Percentiles rank a stretch among this genome's conserved stretches.
phyloP scores from a whole-genome alignment of 2,888 invertebrate genomes.

The Myopa tessellatipennis region DNA sequence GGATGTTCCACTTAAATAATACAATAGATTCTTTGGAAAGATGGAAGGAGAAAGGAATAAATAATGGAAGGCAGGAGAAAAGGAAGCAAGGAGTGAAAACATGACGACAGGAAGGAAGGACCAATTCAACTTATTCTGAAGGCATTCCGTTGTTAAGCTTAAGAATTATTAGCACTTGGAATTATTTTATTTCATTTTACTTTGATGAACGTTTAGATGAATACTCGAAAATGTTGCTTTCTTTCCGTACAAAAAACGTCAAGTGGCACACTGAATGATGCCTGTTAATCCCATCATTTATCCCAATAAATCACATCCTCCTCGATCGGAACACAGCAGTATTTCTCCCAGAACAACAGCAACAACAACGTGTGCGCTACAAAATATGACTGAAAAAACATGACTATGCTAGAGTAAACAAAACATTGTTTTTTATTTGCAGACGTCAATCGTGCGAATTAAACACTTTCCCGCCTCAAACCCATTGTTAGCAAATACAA shows the following conservation, averaged over 20 bases:
- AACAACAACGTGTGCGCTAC: not conserved
- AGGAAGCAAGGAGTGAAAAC: too few species aligned
- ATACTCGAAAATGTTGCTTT: not conserved
- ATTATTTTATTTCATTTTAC: not conserved
- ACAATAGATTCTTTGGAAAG: too few species aligned
- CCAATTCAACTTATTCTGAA: too few species aligned
- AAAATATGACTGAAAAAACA: not conserved
- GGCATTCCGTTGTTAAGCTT: too few species aligned
- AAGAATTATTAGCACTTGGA: too few species aligned
- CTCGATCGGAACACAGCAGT: not conserved
- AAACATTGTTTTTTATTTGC: constrained; percentile 29
- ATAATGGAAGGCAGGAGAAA: too few species aligned
- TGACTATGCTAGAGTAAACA: not conserved
- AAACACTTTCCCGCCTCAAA: constrained; percentile 28
- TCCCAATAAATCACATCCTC: not conserved
- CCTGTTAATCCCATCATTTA: too few species aligned
- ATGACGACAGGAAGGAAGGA: too few species aligned
- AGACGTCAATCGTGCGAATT: constrained; percentile 40
- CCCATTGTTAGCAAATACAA: constrained; percentile 14
- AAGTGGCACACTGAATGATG: too few species aligned
- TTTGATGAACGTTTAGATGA: not conserved
- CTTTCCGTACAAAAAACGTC: not conserved
- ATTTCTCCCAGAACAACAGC: too few species aligned
- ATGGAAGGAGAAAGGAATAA: too few species aligned
- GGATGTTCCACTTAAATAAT: too few species aligned